These are phyloP conservation scores for Falco punctatus DNA, from an alignment of 2,113 vertebrate species.

Conservation along the genomic window DNA sequence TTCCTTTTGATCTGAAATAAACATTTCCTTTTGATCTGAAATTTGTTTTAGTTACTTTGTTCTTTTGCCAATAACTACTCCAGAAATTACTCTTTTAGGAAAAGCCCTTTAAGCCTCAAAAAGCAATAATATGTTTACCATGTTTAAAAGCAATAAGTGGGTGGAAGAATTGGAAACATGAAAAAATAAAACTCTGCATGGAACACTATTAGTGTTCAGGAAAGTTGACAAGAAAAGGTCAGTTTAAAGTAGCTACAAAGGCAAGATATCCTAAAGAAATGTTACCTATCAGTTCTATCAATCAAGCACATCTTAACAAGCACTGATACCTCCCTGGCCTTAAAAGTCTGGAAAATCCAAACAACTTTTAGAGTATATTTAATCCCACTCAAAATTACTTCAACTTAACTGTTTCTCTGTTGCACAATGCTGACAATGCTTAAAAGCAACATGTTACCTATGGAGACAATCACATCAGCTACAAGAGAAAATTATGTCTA, in stretches of 20 bases:
- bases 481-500: neutral
- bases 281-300: neutral
- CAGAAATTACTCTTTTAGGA: slow-evolving; percentile 5
- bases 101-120: neutral
- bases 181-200: neutral
- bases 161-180: neutral
- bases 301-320: neutral
- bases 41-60: neutral
- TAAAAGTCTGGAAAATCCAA: neutral
- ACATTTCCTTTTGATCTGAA: neutral
- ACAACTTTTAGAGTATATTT: neutral
- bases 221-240: neutral
- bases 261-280: neutral
- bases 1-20: neutral
- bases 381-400: neutral
- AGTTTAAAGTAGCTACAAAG: neutral
- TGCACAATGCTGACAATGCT: neutral
- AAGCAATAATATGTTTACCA: neutral
- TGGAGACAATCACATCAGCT: neutral
- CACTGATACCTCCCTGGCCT: neutral
- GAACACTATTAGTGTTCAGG: neutral
- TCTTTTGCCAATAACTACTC: neutral
- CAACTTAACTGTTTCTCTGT: neutral
- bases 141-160: neutral
- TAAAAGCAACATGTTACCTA: neutral